Base-by-base conservation (phyloP, 1,140 invertebrate genomes). In the Odontomachus brunneus region DNA sequence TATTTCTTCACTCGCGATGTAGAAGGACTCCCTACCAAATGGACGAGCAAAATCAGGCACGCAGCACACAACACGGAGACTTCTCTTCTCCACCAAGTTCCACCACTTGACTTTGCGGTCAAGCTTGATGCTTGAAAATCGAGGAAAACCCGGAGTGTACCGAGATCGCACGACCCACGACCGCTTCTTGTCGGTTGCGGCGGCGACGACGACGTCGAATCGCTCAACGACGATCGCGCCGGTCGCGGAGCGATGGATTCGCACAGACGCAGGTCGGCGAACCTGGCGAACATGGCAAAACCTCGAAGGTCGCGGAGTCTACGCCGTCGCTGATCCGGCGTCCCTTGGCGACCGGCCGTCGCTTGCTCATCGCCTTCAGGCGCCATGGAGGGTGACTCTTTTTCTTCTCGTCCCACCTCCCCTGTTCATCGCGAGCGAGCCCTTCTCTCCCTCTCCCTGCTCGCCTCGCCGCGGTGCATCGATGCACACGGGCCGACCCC, bases 341-440 rank as follows among this genome's bases (percentile, higher is more conserved):
- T 84, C 86, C 88, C 84, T 85, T 88, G 75, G 86, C 84, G 87
- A 89, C 84, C 88, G 83, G 90, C 89, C 86, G 90, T 81, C 81
- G 81, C 84, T 90, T 84, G 67, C 84, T 85, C 89, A 84, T 81
- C 81, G 85, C 84, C 85, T 88, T 73, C 85, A 82, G 86, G 84
- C 88, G 76, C 87, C 83, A 88, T 83, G 84, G 71, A 89, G 89
- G 88, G 89, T 88, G 89, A 88, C 88, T 89, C 88, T 88, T 87
- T 91, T 86, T 88, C 90, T 90, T 89, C 75, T 78, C 83, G 62
- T 82, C 38, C 73, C 84, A 49, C 55, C 44, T 83, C 83, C 62
- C 48, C 88, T 88, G 83, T 84, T 33, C 51, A 67, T 51, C 76
- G 65, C 72, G 74, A 62, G 71, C 33, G 87, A 89, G 84, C 83